These are phyloP conservation scores for Siniperca chuatsi DNA, from an alignment of 2,113 vertebrate genomes.

Conservation along the genomic window DNA sequence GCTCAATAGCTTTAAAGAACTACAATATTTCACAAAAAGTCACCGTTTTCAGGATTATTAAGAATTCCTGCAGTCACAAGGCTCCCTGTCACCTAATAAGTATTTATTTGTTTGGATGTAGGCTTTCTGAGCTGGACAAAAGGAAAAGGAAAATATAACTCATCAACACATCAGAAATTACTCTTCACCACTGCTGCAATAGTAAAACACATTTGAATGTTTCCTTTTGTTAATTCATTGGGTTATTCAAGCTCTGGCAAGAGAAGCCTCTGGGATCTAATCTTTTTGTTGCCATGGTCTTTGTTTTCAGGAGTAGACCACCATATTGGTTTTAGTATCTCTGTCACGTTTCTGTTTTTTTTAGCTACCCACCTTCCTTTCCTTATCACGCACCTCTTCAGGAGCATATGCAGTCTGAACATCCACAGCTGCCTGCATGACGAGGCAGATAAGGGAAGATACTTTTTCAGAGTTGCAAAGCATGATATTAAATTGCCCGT, in stretches of 20 bases:
- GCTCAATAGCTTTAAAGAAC: neutral
- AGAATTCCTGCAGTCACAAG: neutral
- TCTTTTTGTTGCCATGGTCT: constrained; percentile 14
- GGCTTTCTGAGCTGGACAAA: neutral
- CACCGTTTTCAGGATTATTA: neutral
- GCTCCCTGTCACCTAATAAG: neutral
- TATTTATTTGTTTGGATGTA: neutral
- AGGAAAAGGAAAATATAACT: neutral
- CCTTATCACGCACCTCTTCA: constrained; percentile 51
- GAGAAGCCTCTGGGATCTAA: neutral
- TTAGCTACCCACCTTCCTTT: constrained; percentile 23
- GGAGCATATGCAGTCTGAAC: constrained; percentile 50
- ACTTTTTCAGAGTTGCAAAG: constrained; percentile 65
- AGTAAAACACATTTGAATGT: neutral
- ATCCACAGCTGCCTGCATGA: constrained; percentile 56
- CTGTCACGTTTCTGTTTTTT: constrained; percentile 34
- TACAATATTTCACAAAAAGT: neutral
- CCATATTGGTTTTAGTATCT: constrained; percentile 29
- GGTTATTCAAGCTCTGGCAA: neutral
- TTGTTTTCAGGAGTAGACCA: constrained; percentile 10
- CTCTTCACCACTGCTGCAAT: neutral
- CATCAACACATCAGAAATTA: neutral
- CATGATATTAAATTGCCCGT: constrained; percentile 75
- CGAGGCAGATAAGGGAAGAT: constrained; percentile 60
- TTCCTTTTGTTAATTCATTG: neutral